Conservation (phyloP, 92 coral and sea anemone species). For the Palythoa grandiflora region DNA sequence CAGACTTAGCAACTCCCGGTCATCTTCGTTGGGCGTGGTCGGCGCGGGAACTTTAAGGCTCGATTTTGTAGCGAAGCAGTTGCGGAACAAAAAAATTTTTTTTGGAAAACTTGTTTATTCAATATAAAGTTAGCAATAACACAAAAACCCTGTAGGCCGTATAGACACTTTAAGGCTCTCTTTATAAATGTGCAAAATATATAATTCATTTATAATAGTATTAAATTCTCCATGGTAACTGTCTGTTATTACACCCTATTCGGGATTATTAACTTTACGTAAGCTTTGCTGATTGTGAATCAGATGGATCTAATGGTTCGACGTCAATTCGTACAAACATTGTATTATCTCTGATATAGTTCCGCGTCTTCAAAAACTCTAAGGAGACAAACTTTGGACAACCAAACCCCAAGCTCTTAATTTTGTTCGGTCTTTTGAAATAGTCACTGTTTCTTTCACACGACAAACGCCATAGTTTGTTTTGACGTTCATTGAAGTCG, state of each 20-base stretch:
- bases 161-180: no score
- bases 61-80: no score
- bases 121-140: no score
- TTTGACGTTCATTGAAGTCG: constrained; percentile 81
- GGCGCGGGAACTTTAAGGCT: no score
- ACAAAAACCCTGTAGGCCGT: no score
- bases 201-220: no score
- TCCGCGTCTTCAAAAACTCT: constrained; percentile 89
- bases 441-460: constrained; percentile 98
- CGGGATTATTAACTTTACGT: background rate
- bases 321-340: constrained; percentile 97
- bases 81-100: no score
- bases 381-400: constrained; percentile 99
- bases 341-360: constrained; percentile 91
- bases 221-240: no score
- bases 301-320: constrained; percentile 85
- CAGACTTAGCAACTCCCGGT: no score
- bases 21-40: no score
- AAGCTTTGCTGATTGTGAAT: constrained; percentile 1
- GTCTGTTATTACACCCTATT: background rate
- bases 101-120: no score
- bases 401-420: constrained; percentile 97
- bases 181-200: no score
- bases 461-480: constrained; percentile 92
- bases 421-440: constrained; percentile 93